Evolutionary conservation across 2,888 invertebrate genomes (phyloP).

Genomic region (Charanyca ferruginea): DNA sequence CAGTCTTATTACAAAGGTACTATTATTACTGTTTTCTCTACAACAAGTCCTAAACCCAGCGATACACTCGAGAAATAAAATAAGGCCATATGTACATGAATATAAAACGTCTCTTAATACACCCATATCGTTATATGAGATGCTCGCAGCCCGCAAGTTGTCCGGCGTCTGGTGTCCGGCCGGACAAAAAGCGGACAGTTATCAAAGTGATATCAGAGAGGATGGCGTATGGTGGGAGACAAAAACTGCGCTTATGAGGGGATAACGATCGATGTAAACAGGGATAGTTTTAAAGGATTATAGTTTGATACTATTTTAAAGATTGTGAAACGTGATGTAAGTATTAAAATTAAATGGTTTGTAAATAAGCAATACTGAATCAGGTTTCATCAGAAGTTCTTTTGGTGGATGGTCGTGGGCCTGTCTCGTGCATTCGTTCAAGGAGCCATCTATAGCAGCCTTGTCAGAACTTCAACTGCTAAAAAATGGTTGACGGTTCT

Average conservation of each 20-base stretch:
- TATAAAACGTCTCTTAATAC: conserved; percentile 60
- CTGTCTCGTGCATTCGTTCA: no score
- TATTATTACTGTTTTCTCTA: background rate
- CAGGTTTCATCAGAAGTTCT: background rate
- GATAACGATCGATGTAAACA: conserved; percentile 54
- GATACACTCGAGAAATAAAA: conserved; percentile 33
- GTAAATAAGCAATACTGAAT: no score
- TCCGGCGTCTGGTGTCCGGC: conserved; percentile 36
- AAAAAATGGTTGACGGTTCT: background rate
- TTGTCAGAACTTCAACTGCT: no score
- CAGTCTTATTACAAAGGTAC: background rate
- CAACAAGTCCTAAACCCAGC: conserved; percentile 1
- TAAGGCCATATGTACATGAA: conserved; percentile 28
- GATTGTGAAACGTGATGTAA: background rate
- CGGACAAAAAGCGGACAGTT: conserved; percentile 67
- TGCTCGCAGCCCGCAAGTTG: conserved; percentile 46
- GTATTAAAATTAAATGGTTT: background rate
- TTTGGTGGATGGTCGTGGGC: no score
- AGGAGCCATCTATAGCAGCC: no score
- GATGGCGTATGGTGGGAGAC: conserved; percentile 55
- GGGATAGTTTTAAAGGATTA: conserved; percentile 35
- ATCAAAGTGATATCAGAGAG: conserved; percentile 71
- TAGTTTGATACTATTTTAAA: background rate
- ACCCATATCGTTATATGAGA: conserved; percentile 57
- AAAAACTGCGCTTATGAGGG: conserved; percentile 53